Evolutionary conservation across 2,888 invertebrate genomes (phyloP).

Genomic region (Hyposoter dolosus): DNA sequence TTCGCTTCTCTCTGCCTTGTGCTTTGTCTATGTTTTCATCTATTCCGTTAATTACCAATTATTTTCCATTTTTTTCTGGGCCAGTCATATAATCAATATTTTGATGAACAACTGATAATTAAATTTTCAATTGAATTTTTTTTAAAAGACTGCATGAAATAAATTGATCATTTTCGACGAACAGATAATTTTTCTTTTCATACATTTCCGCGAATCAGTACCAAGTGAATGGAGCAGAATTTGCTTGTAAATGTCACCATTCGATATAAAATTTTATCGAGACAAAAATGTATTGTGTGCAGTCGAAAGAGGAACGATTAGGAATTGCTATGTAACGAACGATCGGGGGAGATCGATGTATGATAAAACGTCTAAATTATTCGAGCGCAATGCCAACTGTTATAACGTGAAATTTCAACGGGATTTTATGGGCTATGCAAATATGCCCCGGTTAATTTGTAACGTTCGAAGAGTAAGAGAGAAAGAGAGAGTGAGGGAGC

Average conservation of each 20-base stretch:
- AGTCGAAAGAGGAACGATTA: conserved; percentile 50
- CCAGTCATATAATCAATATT: background rate
- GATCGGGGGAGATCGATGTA: background rate
- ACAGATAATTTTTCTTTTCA: background rate
- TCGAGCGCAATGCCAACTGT: conserved; percentile 55
- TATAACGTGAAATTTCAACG: conserved; percentile 52
- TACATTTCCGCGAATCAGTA: background rate
- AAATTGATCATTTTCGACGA: background rate
- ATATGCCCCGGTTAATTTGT: conserved; percentile 75
- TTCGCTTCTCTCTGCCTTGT: background rate
- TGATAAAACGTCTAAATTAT: conserved; percentile 69
- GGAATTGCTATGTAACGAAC: conserved; percentile 47
- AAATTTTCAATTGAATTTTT: background rate
- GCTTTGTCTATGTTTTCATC: background rate
- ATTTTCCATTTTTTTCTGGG: background rate
- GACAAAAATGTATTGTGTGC: background rate
- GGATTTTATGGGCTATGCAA: conserved; percentile 70
- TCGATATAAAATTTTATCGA: background rate
- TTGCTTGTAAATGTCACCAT: too few relatives aligned
- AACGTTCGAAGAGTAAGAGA: conserved; percentile 52
- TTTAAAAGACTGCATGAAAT: background rate
- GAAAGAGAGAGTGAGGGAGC: background rate
- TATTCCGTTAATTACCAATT: background rate
- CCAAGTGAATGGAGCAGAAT: too few relatives aligned
- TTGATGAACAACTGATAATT: background rate